These are phyloP conservation scores for Cryptocheilus praepositus DNA, from an alignment of 2,888 invertebrate species.

Conservation along the genomic window DNA sequence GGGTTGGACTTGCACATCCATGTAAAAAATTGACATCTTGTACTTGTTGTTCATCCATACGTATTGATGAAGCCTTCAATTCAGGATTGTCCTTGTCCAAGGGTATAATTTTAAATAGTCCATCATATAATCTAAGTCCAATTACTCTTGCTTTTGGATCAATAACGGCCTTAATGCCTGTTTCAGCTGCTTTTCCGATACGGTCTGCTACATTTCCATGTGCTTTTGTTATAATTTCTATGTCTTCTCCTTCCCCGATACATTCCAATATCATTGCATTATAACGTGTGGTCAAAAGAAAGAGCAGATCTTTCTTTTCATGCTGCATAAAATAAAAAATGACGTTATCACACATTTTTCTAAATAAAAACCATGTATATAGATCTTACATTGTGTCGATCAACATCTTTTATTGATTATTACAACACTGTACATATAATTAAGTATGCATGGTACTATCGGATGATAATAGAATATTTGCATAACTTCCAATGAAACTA, in stretches of 20 bases:
- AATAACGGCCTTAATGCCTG: constrained; percentile 95
- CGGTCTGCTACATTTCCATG: constrained; percentile 97
- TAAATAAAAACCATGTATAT: neutral
- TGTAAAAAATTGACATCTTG: constrained; percentile 97
- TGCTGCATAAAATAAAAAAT: constrained; percentile 77
- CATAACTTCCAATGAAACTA: too few species aligned
- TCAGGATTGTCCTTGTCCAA: constrained; percentile 95
- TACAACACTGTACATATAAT: too few species aligned
- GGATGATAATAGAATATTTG: too few species aligned
- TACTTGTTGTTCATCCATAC: constrained; percentile 95
- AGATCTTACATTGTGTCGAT: too few species aligned
- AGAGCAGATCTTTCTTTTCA: constrained; percentile 93
- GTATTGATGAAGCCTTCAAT: constrained; percentile 88
- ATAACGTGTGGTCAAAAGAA: constrained; percentile 94
- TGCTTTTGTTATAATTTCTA: constrained; percentile 96
- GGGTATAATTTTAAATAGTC: constrained; percentile 97
- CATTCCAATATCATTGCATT: constrained; percentile 99
- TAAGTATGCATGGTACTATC: too few species aligned
- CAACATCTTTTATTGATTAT: too few species aligned
- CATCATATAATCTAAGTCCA: constrained; percentile 96
- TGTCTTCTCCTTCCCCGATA: constrained; percentile 84
- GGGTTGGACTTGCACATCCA: constrained; percentile 93
- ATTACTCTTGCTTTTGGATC: constrained; percentile 97
- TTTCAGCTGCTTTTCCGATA: constrained; percentile 96
- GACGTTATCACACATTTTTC: neutral